Percentiles rank a stretch among this genome's conserved stretches.
Evolutionary conservation across 1,140 invertebrate species (phyloP).

Genomic region (Lethrus apterus): DNA sequence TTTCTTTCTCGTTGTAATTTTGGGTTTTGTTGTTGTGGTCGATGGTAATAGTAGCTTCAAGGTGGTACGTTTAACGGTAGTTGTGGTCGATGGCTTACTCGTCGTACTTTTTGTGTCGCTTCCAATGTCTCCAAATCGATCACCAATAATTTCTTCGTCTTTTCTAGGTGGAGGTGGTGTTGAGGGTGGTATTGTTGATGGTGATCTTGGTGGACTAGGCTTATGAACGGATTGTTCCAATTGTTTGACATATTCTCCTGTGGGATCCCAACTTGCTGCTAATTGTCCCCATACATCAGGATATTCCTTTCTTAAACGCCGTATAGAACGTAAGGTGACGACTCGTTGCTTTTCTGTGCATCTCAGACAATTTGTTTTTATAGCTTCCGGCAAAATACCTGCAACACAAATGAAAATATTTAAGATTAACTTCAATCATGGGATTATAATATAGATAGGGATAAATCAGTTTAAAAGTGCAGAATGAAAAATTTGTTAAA

Average conservation of each 20-base stretch:
- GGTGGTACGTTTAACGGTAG: background rate
- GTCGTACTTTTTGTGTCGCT: slow-evolving; percentile 1
- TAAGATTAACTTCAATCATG: too few relatives aligned
- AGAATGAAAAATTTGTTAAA: too few relatives aligned
- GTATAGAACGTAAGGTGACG: slow-evolving; percentile 46
- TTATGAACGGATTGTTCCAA: slow-evolving; percentile 28
- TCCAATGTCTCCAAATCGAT: slow-evolving; percentile 8
- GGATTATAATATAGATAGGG: too few relatives aligned
- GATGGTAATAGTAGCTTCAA: too few relatives aligned
- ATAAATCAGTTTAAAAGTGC: too few relatives aligned
- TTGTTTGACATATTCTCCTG: slow-evolving; percentile 45
- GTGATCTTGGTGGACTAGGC: slow-evolving; percentile 15
- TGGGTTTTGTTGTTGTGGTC: background rate
- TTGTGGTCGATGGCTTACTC: background rate
- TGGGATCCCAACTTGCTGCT: slow-evolving; percentile 50
- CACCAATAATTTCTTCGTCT: too few relatives aligned
- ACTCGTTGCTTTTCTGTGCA: slow-evolving; percentile 54
- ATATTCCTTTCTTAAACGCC: slow-evolving; percentile 48
- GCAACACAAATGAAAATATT: slow-evolving; percentile 33
- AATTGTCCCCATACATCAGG: slow-evolving; percentile 51
- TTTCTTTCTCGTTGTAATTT: background rate
- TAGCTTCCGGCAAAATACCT: slow-evolving; percentile 56
- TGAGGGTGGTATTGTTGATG: background rate
- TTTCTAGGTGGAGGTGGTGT: background rate
- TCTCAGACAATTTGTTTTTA: slow-evolving; percentile 51